Conservation (phyloP, 2,888 invertebrate species). For the Coenonympha glycerion region DNA sequence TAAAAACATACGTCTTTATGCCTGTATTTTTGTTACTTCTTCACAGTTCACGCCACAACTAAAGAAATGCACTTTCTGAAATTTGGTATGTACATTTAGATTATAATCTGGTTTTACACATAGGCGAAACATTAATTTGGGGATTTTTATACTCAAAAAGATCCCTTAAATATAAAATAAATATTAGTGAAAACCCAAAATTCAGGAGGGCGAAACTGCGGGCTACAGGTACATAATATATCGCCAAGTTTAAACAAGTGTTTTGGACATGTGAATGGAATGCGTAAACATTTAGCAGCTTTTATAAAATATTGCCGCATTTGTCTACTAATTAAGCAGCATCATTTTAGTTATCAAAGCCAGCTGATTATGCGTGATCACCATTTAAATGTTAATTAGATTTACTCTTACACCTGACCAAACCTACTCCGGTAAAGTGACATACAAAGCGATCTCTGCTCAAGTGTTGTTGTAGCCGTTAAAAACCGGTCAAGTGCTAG, state of each 20-base stretch:
- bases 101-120: too few species aligned
- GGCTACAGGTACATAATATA: too few species aligned
- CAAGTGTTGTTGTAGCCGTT: constrained; percentile 18
- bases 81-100: too few species aligned
- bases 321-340: constrained; percentile 68
- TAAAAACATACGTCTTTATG: too few species aligned
- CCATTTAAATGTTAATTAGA: constrained; percentile 74
- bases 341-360: constrained; percentile 59
- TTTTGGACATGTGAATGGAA: constrained; percentile 21
- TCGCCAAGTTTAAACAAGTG: constrained; percentile 55
- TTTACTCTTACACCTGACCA: constrained; percentile 67
- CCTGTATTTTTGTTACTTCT: too few species aligned
- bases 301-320: constrained; percentile 52
- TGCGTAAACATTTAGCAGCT: constrained; percentile 37
- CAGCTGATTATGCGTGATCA: constrained; percentile 72
- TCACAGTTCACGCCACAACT: too few species aligned
- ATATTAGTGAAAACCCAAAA: too few species aligned
- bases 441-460: constrained; percentile 36
- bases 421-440: constrained; percentile 42
- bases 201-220: too few species aligned
- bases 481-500: constrained; percentile 6
- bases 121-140: too few species aligned
- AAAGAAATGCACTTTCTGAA: too few species aligned
- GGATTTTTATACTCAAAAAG: too few species aligned
- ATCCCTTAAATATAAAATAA: too few species aligned